Conservation (phyloP, 2,797 vertebrate species). For the Buphagus erythrorhynchus region DNA sequence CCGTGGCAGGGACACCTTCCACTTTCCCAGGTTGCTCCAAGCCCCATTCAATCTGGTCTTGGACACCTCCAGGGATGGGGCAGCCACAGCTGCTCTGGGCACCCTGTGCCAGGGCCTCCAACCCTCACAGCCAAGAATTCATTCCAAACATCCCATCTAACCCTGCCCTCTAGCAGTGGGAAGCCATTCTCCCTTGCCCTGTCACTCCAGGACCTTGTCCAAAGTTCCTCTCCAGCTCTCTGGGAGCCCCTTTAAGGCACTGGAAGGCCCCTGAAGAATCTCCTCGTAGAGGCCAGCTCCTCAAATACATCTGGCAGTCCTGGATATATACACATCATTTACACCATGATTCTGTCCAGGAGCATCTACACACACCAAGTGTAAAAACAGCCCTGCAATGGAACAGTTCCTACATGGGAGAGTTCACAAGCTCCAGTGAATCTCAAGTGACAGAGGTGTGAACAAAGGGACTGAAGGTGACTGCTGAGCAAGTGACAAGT, state of each 20-base stretch:
- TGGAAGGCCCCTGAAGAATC: neutral
- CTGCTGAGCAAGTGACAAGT: neutral
- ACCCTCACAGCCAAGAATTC: neutral
- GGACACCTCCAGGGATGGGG: neutral
- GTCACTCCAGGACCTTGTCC: neutral
- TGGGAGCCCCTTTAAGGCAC: neutral
- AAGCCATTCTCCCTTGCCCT: neutral
- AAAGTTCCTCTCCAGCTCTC: neutral
- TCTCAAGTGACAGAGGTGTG: neutral
- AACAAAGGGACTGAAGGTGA: neutral
- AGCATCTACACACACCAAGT: neutral
- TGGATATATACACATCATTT: neutral
- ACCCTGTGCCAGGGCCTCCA: accelerated
- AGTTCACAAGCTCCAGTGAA: neutral
- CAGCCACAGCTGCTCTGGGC: neutral
- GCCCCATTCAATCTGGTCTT: neutral
- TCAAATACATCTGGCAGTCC: neutral
- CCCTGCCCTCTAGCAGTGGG: neutral
- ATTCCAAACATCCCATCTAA: neutral
- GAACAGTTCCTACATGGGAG: neutral
- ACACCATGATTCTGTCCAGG: neutral
- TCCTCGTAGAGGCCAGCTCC: neutral
- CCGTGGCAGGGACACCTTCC: neutral
- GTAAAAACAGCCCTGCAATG: neutral
- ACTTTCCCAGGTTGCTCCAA: neutral